Evolutionary conservation across 2,888 invertebrate genomes (phyloP).

Genomic region (Leptinotarsa rubiginosa): DNA sequence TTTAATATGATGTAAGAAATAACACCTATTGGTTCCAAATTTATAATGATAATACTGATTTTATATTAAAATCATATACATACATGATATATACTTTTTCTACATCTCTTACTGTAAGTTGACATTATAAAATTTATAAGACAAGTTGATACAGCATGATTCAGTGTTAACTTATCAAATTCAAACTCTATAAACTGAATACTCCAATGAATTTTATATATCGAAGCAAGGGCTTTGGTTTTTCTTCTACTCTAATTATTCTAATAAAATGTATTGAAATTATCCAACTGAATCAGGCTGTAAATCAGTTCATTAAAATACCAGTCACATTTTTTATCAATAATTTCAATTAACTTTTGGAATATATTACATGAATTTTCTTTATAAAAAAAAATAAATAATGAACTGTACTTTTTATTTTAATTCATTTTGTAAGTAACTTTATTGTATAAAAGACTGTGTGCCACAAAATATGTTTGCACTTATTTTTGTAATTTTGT

Average conservation of each 20-base stretch:
- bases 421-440: neutral
- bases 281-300: too few relatives aligned
- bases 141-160: slow-evolving; percentile 11
- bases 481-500: neutral
- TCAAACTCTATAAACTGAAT: too few relatives aligned
- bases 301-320: too few relatives aligned
- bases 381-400: neutral
- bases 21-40: slow-evolving; percentile 18
- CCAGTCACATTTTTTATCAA: too few relatives aligned
- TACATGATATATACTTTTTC: slow-evolving; percentile 13
- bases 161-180: neutral
- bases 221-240: too few relatives aligned
- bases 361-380: neutral
- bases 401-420: slow-evolving; percentile 1
- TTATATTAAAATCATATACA: slow-evolving; percentile 34
- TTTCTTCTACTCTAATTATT: too few relatives aligned
- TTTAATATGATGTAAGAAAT: neutral
- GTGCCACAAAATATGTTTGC: neutral
- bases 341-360: too few relatives aligned
- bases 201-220: too few relatives aligned
- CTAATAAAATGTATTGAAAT: too few relatives aligned
- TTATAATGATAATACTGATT: slow-evolving; percentile 12
- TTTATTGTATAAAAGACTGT: neutral
- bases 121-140: slow-evolving; percentile 26
- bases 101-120: slow-evolving; percentile 31